Conservation (phyloP, 35 echinoderm and acorn worm genomes). For the Ophioderma brevispina region DNA sequence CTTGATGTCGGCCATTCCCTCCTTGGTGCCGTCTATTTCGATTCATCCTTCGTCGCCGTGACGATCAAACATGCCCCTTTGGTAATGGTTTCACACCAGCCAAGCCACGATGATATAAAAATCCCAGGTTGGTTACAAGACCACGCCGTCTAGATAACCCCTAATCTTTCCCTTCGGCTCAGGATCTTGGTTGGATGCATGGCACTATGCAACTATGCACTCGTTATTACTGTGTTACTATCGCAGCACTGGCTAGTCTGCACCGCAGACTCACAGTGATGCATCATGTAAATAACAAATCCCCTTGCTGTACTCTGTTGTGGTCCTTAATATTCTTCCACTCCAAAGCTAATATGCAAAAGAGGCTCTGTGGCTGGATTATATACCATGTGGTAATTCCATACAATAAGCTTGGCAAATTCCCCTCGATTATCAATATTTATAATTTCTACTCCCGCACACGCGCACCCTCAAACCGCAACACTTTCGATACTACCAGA, state of each 20-base stretch:
- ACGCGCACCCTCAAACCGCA: background rate
- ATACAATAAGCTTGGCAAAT: background rate
- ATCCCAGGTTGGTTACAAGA: background rate
- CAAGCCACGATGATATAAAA: background rate
- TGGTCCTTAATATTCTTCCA: too few species aligned
- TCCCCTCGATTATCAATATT: background rate
- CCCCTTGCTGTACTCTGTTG: too few species aligned
- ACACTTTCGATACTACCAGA: background rate
- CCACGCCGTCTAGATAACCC: background rate
- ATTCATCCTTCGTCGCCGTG: background rate
- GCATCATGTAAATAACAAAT: too few species aligned
- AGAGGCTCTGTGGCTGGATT: background rate
- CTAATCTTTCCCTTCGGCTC: background rate
- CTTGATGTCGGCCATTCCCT: constrained; percentile 4
- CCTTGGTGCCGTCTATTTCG: background rate
- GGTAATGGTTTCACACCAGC: background rate
- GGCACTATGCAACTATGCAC: background rate
- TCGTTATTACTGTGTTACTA: constrained; percentile 6
- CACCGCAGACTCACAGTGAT: too few species aligned
- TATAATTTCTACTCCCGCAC: background rate
- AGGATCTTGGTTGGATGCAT: background rate
- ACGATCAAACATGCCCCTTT: background rate
- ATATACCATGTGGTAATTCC: background rate
- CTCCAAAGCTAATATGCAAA: background rate
- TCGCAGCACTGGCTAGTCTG: too few species aligned